Evolutionary conservation across 2,113 vertebrate species (phyloP).

Genomic region (Bos javanicus): DNA sequence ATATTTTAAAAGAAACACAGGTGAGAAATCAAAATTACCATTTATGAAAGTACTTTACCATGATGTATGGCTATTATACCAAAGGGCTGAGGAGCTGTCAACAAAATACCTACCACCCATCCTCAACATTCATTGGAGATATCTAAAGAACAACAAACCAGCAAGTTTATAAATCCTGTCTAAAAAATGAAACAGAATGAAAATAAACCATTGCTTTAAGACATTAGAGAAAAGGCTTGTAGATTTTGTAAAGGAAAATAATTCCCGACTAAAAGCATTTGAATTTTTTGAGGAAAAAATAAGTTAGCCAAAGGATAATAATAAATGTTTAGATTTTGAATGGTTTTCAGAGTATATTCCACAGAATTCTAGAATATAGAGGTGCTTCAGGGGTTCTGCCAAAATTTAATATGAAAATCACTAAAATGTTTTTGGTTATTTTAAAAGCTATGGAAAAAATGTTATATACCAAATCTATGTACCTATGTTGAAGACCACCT

Average conservation of each 20-base stretch:
- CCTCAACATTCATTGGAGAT: background rate
- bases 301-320: background rate
- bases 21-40: background rate
- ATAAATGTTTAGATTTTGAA: slow-evolving; percentile 21
- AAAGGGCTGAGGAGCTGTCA: background rate
- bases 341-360: background rate
- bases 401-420: background rate
- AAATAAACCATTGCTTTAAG: background rate
- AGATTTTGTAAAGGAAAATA: slow-evolving; percentile 14
- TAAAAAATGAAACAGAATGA: background rate
- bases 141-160: background rate
- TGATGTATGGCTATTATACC: background rate
- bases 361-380: background rate
- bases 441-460: slow-evolving; percentile 22
- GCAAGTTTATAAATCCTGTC: background rate
- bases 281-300: background rate
- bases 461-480: slow-evolving; percentile 7
- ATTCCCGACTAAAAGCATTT: slow-evolving; percentile 9
- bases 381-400: background rate
- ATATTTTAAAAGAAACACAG: background rate
- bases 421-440: background rate
- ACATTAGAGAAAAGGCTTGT: background rate
- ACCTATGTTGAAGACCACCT: background rate
- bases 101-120: background rate
- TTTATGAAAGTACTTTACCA: background rate